Evolutionary conservation across 2,888 invertebrate species (phyloP), one percentile per base, ranked within the genome.

Genomic region (Andrena bicolor): DNA sequence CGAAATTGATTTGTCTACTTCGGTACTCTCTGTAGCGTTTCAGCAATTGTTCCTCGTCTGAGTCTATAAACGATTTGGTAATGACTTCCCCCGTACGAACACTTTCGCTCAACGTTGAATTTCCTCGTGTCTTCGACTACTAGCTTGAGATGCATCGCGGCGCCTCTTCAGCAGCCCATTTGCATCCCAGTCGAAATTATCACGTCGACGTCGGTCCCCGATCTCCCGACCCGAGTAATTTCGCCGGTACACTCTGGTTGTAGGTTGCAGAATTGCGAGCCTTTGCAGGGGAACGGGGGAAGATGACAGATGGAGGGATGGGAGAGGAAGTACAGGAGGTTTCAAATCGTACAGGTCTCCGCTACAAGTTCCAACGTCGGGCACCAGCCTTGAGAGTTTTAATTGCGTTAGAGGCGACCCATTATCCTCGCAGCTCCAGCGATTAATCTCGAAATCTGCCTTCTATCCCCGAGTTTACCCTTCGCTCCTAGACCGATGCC

Each of bases 391-490:
- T 66, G 71, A 56, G 80, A 80, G 74, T 82, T 80, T 77, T 80
- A 80, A 82, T 82, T 80, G 66, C 71, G 66, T 82, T 82, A 80
- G 60, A 75, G 75, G 49, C 66, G 49, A 32, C 23, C 80, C 74
- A 73, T 75, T 82, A 80, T 82, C 61, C 53, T 10, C 51, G 8
- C 28, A 71, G 74, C 68, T 80, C 20, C 61, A 63, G 28, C 71
- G 74, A 80, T 82, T 80, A 80, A 70, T 82, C 74, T 41, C 66
- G 75, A 66, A 80, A 75, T 75, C 80, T 71, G 72, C 65, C 26
- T 63, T 58, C 65, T 35, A 48, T 66, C 61, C 4, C 4, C n/a
- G 10, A 20, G 32, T 60, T 58, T 23, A 2, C 53, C 13, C 61
- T 70, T 58, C 53, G n/a, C 60, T 56, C 3, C 26, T 26, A 20